These are phyloP conservation scores for Danionella cerebrum DNA, from an alignment of 2,113 vertebrate genomes.

Conservation along the genomic window DNA sequence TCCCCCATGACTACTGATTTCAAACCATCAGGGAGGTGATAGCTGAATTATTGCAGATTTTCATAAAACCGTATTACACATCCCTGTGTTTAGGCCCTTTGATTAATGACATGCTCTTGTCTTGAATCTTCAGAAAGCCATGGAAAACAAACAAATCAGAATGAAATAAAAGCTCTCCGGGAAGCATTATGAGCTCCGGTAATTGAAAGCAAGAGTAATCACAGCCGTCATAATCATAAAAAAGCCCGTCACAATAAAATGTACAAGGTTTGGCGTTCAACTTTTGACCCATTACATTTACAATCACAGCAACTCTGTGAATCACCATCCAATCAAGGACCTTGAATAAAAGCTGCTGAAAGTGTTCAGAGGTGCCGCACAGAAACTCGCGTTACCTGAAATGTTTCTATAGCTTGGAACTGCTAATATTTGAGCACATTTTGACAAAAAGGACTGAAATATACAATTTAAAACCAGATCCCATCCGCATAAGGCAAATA, in stretches of 20 bases:
- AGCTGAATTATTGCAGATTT: background rate
- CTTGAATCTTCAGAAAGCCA: background rate
- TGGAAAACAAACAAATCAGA: background rate
- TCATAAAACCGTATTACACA: background rate
- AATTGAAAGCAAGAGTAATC: conserved; percentile 19
- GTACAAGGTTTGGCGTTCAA: background rate
- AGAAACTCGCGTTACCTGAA: background rate
- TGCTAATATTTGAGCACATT: background rate
- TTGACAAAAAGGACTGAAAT: background rate
- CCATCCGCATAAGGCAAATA: too few species aligned
- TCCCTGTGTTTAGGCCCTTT: background rate
- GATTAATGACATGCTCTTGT: conserved; percentile 5
- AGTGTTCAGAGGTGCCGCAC: background rate
- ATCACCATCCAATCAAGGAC: background rate
- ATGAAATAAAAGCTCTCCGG: background rate
- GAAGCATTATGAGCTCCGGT: conserved; percentile 5
- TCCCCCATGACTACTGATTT: conserved; percentile 29
- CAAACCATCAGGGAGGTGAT: conserved; percentile 6
- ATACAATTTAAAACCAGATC: conserved; percentile 8
- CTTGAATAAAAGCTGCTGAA: background rate
- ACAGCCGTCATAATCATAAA: background rate
- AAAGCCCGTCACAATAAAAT: conserved; percentile 11
- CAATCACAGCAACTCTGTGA: background rate
- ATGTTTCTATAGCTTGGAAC: background rate
- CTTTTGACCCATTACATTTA: background rate